Conservation (phyloP, 2,888 invertebrate genomes). For the Xanthorhoe spadicearia region DNA sequence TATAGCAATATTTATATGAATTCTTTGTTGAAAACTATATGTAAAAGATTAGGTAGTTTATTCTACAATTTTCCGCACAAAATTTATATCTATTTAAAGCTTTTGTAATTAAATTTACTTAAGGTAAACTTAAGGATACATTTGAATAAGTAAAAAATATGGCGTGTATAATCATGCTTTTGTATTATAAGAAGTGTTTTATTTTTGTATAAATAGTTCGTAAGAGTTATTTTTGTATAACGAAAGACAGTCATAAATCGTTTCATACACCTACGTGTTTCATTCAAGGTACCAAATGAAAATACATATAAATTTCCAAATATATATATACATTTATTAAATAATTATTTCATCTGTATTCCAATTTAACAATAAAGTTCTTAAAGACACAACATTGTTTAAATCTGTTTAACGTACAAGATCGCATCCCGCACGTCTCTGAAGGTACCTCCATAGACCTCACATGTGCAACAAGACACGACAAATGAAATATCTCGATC, state of each 20-base stretch:
- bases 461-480: too few relatives aligned
- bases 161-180: not conserved
- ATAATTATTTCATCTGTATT: slow-evolving; percentile 84
- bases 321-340: slow-evolving; percentile 85
- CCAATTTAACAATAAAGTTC: slow-evolving; percentile 85
- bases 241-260: not conserved
- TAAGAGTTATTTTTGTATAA: slow-evolving; percentile 50
- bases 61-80: too few relatives aligned
- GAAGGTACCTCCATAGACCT: not conserved
- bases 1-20: too few relatives aligned
- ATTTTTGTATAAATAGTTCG: slow-evolving; percentile 39
- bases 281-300: slow-evolving; percentile 44
- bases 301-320: slow-evolving; percentile 77
- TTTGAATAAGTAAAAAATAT: not conserved
- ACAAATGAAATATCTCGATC: too few relatives aligned
- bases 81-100: too few relatives aligned
- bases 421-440: slow-evolving; percentile 60
- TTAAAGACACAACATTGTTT: slow-evolving; percentile 85
- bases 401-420: slow-evolving; percentile 75
- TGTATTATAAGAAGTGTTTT: slow-evolving; percentile 19
- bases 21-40: too few relatives aligned
- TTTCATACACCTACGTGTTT: not conserved
- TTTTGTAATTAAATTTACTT: not conserved
- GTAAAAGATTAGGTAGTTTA: too few relatives aligned
- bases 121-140: not conserved